These are phyloP conservation scores for Nematolebias whitei DNA, from an alignment of 2,113 vertebrate genomes.

Conservation along the genomic window DNA sequence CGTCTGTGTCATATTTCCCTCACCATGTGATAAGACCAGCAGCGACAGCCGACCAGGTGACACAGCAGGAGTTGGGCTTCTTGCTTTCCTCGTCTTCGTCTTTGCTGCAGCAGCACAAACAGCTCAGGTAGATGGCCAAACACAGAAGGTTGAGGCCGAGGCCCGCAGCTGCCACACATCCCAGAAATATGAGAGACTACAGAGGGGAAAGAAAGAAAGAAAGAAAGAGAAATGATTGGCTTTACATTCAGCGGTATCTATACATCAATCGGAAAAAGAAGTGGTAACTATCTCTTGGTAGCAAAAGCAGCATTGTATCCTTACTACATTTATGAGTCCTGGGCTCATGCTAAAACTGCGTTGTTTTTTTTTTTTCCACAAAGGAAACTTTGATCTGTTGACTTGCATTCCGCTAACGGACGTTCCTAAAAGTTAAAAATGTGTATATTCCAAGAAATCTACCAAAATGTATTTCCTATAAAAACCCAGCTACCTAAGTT, in stretches of 20 bases:
- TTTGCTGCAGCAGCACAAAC: slow-evolving; percentile 87
- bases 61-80: slow-evolving; percentile 84
- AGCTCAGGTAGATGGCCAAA: slow-evolving; percentile 87
- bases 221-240: not conserved
- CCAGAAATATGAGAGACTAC: slow-evolving; percentile 91
- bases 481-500: no score
- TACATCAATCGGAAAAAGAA: not conserved
- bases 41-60: slow-evolving; percentile 89
- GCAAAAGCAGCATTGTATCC: no score
- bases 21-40: slow-evolving; percentile 94
- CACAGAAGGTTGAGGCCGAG: slow-evolving; percentile 92
- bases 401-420: no score
- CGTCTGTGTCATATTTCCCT: slow-evolving; percentile 40
- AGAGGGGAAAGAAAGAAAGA: slow-evolving; percentile 24
- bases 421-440: no score
- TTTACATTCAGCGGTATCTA: not conserved
- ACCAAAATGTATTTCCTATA: no score
- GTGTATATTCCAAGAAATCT: no score
- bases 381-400: not conserved
- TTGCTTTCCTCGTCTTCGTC: slow-evolving; percentile 84
- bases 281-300: no score
- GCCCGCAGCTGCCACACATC: slow-evolving; percentile 84
- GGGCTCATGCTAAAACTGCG: no score
- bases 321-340: no score
- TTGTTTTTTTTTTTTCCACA: not conserved